Evolutionary conservation across 2,888 invertebrate genomes (phyloP).

Genomic region (Clanis bilineata): DNA sequence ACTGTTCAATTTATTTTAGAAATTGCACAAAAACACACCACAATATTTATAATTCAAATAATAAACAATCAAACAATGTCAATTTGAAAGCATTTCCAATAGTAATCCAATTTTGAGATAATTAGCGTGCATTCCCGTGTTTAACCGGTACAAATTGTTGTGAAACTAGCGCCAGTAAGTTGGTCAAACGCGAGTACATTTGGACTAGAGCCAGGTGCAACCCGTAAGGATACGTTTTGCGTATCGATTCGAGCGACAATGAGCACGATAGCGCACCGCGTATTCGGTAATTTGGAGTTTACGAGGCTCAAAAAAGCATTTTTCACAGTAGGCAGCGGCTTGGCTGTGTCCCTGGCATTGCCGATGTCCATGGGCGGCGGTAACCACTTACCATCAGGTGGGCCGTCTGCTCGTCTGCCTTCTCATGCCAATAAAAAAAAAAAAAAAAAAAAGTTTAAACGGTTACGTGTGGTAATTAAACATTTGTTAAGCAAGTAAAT

Average conservation of each 20-base stretch:
- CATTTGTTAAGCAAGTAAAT: too few relatives aligned
- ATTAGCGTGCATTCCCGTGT: constrained; percentile 12
- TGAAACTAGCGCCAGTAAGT: not conserved
- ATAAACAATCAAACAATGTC: not conserved
- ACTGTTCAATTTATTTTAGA: too few relatives aligned
- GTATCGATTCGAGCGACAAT: constrained; percentile 36
- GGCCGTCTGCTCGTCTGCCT: too few relatives aligned
- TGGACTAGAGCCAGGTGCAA: constrained; percentile 36
- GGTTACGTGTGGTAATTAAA: too few relatives aligned
- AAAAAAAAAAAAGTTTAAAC: too few relatives aligned
- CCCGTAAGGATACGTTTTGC: constrained; percentile 42
- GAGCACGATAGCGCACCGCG: not conserved
- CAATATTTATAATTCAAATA: not conserved
- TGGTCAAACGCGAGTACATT: constrained; percentile 29
- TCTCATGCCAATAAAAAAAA: too few relatives aligned
- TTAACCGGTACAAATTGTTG: constrained; percentile 14
- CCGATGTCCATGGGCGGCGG: too few relatives aligned
- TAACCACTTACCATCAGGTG: too few relatives aligned
- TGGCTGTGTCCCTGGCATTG: too few relatives aligned
- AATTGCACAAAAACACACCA: too few relatives aligned
- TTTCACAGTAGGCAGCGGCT: too few relatives aligned
- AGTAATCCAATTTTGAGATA: not conserved
- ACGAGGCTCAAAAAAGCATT: too few relatives aligned
- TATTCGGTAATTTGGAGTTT: not conserved
- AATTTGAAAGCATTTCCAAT: not conserved